Evolutionary conservation across 2,113 vertebrate genomes (phyloP).

Genomic region (Prinia subflava): DNA sequence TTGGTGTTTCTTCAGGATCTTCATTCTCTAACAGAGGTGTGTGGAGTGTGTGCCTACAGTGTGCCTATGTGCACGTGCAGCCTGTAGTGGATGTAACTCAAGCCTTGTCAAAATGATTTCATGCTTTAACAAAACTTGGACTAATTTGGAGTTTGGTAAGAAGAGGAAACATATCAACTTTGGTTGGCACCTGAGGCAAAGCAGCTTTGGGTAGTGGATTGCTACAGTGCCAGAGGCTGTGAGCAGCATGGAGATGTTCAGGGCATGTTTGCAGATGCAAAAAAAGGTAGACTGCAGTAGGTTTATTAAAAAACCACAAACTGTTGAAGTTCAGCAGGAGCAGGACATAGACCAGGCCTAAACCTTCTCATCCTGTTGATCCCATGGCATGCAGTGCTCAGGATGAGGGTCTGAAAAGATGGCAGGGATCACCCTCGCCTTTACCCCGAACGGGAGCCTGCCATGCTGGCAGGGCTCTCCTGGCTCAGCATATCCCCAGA

Average conservation of each 20-base stretch:
- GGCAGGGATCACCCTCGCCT: background rate
- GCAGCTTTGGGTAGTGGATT: background rate
- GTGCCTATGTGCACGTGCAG: accelerated
- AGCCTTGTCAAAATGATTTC: background rate
- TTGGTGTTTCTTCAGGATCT: background rate
- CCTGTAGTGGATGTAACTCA: background rate
- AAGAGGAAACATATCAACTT: background rate
- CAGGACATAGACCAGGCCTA: background rate
- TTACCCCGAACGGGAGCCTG: accelerated
- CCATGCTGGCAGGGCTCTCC: background rate
- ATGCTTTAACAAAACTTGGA: background rate
- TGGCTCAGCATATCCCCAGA: background rate
- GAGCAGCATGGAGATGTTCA: background rate
- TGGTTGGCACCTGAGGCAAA: background rate
- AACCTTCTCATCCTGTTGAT: background rate
- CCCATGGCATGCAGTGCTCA: accelerated
- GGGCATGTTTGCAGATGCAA: background rate
- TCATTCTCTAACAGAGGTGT: background rate
- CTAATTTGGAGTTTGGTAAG: background rate
- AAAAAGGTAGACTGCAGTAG: background rate
- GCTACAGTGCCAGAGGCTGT: accelerated
- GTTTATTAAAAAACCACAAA: background rate
- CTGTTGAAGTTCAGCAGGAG: background rate
- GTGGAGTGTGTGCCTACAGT: background rate
- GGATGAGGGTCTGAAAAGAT: background rate